Evolutionary conservation across 2,113 vertebrate species (phyloP).

Genomic region (Rhinopomastus cyanomelas): DNA sequence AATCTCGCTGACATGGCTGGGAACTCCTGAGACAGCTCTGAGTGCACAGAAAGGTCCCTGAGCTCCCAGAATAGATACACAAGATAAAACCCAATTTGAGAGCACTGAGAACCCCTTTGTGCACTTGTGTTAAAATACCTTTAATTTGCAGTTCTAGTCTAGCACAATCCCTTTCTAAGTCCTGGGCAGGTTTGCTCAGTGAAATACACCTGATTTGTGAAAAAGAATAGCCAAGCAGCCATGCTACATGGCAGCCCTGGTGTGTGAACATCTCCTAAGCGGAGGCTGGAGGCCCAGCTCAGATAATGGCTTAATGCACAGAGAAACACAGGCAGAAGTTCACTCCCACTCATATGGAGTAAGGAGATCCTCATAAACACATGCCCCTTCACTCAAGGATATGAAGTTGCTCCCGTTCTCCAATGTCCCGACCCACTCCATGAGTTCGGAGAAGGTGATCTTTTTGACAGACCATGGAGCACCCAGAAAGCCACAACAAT

Average conservation of each 20-base stretch:
- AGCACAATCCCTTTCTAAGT: neutral
- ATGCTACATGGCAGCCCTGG: fast-evolving
- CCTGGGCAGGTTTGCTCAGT: neutral
- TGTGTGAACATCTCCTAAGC: fast-evolving
- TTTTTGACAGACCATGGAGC: no score
- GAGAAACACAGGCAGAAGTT: neutral
- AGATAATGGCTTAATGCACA: neutral
- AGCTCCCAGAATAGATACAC: neutral
- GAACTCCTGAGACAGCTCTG: neutral
- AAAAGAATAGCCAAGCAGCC: neutral
- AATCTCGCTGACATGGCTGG: neutral
- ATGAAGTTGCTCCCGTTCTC: neutral
- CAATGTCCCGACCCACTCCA: no score
- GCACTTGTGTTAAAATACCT: neutral
- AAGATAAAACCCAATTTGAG: neutral
- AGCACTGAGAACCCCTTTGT: neutral
- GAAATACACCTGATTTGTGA: neutral
- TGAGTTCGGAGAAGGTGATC: no score
- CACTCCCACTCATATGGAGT: neutral
- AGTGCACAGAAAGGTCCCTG: neutral
- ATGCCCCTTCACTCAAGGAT: neutral
- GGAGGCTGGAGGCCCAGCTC: neutral
- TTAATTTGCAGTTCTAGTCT: neutral
- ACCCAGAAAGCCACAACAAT: no score
- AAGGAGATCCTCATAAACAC: neutral